Conservation (phyloP, 2,797 vertebrate genomes). For the Buceros bicornis region DNA sequence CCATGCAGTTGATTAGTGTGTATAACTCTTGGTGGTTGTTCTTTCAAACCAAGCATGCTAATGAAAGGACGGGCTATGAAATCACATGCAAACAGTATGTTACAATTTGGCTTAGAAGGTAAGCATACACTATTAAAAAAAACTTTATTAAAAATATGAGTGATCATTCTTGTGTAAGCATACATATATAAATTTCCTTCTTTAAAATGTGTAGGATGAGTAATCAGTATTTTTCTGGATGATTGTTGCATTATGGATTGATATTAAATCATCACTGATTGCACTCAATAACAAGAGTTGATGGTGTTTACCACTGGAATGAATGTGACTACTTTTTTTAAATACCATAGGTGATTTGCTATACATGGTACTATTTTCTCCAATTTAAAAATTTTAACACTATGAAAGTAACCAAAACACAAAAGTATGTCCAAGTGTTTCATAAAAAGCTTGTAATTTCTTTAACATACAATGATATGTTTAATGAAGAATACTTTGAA, state of each 20-base stretch:
- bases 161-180: background rate
- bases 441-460: background rate
- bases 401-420: background rate
- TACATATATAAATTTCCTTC: background rate
- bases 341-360: background rate
- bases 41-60: background rate
- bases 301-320: background rate
- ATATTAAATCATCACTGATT: background rate
- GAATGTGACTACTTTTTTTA: background rate
- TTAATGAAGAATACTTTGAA: conserved; percentile 1
- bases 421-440: background rate
- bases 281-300: background rate
- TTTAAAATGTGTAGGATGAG: background rate
- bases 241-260: background rate
- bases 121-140: background rate
- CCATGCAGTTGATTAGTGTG: background rate
- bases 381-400: background rate
- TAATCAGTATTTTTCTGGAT: background rate
- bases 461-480: background rate
- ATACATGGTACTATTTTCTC: background rate
- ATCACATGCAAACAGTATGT: background rate
- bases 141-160: background rate
- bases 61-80: background rate
- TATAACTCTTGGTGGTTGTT: background rate
- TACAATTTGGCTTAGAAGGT: background rate